Conservation (phyloP, 2,888 invertebrate genomes). For the Sinodicranocentrus sp. region DNA sequence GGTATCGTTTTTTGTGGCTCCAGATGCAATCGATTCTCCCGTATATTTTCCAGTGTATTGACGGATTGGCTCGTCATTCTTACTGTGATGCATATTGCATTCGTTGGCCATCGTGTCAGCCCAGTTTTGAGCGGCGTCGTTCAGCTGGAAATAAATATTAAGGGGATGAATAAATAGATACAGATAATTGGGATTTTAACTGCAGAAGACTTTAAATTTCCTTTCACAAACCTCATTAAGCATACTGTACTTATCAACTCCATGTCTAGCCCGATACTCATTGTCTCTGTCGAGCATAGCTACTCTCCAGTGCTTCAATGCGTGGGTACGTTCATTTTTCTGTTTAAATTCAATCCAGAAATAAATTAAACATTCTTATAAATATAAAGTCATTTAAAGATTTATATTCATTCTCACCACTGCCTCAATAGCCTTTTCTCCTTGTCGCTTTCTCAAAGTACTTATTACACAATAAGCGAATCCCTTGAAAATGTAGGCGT, state of each 20-base stretch:
- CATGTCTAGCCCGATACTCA: neutral
- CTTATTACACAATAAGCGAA: conserved; percentile 25
- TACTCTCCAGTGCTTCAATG: neutral
- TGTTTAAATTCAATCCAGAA: too few relatives aligned
- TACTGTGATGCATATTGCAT: conserved; percentile 4
- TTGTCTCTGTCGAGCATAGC: neutral
- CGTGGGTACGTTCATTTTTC: neutral
- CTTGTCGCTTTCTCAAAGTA: neutral
- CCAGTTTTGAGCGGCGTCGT: conserved; percentile 20
- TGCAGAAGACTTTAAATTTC: too few relatives aligned
- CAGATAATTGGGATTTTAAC: too few relatives aligned
- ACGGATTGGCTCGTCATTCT: neutral
- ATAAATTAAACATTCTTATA: neutral
- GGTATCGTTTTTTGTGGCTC: neutral
- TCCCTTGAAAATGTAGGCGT: conserved; percentile 6
- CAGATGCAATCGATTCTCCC: conserved; percentile 10
- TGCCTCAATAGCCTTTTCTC: conserved; percentile 2
- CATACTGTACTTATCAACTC: neutral
- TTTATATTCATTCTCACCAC: conserved; percentile 1
- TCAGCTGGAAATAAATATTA: neutral
- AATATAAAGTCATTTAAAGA: too few relatives aligned
- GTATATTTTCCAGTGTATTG: neutral
- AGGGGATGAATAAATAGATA: neutral
- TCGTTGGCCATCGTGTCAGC: neutral
- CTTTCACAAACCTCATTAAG: neutral